Evolutionary conservation across 2,113 vertebrate species (phyloP), one percentile per base, ranked within the genome.

Genomic region (Plestiodon gilberti): DNA sequence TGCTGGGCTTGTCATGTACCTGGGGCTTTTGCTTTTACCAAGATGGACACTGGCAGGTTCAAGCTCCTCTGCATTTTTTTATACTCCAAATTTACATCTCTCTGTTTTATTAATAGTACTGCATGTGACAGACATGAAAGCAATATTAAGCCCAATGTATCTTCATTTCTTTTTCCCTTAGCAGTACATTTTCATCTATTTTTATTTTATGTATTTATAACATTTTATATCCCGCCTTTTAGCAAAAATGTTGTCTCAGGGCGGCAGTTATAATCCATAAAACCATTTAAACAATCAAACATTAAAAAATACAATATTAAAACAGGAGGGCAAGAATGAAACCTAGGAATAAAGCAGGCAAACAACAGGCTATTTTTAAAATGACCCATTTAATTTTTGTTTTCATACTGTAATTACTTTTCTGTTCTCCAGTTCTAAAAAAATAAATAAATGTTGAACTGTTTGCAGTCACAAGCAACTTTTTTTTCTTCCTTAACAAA

Each of bases 31-130:
- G 84, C 92, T 90, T 6, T 14, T 88, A 67, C 78, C 88, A 23
- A 87, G 33, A 93, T 89, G 92, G 92, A 95, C 89, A 93, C 73
- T 91, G 93, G 93, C 91, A 59, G 0, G 6, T 89, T 92, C 61
- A 89, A 79, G 57, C 57, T 55, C n/a, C 52, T 57, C 38, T 75
- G 30, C 40, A 64, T 2, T 30, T 38, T 2, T 30, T 38, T 82
- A 43, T 59, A 59, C 33, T 59, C 48, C 10, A 35, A 23, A n/a
- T 78, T 35, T 35, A 30, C 23, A 65, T n/a, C 1, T 71, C 69
- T 35, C 33, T 71, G 23, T 87, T 0, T 25, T 85, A 59, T 65
- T 62, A 83, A 73, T 18, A 80, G 38, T 81, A 22, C 52, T 85
- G 6, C 87, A 90, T 91, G 3, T 1, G 0, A 3, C 43, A 71